A percentile compares a stretch with the other conserved stretches of the same genome.
Conservation (phyloP, 2,797 vertebrate genomes). For the Falco naumanni region DNA sequence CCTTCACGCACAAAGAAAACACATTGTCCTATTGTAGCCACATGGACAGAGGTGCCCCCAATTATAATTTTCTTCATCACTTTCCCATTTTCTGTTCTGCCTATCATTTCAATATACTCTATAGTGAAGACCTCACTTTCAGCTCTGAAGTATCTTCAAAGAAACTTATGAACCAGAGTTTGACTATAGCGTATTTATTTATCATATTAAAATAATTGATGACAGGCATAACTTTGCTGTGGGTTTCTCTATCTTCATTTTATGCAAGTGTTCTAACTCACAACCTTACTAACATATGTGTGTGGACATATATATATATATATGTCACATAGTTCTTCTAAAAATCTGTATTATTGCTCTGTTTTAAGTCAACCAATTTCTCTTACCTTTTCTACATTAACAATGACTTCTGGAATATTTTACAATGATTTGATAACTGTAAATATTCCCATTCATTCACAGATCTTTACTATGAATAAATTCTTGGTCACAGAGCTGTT, state of each 20-base stretch:
- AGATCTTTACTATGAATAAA: not conserved
- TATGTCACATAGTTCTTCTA: not conserved
- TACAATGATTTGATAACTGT: not conserved
- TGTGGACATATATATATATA: not conserved
- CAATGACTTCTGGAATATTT: not conserved
- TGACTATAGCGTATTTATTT: not conserved
- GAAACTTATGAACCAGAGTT: not conserved
- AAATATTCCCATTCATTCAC: not conserved
- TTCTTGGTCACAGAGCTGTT: not conserved
- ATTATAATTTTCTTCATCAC: not conserved
- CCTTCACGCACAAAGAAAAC: not conserved
- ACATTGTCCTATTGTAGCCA: not conserved
- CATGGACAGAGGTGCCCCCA: not conserved
- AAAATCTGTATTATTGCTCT: not conserved
- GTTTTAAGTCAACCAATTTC: not conserved
- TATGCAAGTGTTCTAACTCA: not conserved
- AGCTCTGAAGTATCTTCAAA: not conserved
- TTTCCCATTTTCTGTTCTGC: not conserved
- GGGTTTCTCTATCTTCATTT: not conserved
- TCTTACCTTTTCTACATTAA: not conserved
- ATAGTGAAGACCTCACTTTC: not conserved
- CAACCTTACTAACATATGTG: not conserved
- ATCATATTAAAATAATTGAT: not conserved
- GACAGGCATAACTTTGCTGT: not conserved
- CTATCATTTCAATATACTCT: not conserved